phyloP scores from a whole-genome alignment of 2,113 vertebrate genomes.

The Camelus dromedarius region DNA sequence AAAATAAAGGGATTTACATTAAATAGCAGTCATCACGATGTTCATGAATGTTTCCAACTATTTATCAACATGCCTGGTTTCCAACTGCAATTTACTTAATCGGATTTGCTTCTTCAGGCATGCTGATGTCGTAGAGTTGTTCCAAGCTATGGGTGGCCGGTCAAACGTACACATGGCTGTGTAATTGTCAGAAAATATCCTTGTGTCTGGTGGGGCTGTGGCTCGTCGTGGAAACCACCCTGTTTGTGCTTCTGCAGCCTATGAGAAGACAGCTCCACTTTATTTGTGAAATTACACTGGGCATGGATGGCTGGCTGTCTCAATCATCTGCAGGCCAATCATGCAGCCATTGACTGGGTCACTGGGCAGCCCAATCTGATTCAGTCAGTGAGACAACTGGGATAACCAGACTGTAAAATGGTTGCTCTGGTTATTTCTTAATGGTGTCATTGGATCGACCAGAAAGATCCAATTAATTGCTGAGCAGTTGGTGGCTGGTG shows the following conservation, averaged over 20 bases:
- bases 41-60: slow-evolving; percentile 61
- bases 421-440: slow-evolving; percentile 74
- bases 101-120: slow-evolving; percentile 33
- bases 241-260: slow-evolving; percentile 67
- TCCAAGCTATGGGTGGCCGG: background rate
- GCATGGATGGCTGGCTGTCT: slow-evolving; percentile 67
- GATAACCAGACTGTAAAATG: slow-evolving; percentile 76
- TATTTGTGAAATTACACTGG: slow-evolving; percentile 74
- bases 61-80: slow-evolving; percentile 67
- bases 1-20: slow-evolving; percentile 50
- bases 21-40: slow-evolving; percentile 16
- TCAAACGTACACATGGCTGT: slow-evolving; percentile 46
- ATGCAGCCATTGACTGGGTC: slow-evolving; percentile 66
- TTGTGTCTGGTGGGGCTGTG: slow-evolving; percentile 15
- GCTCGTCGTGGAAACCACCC: slow-evolving; percentile 52
- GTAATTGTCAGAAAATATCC: slow-evolving; percentile 68
- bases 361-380: slow-evolving; percentile 67
- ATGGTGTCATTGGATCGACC: slow-evolving; percentile 65
- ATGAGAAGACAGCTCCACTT: slow-evolving; percentile 64
- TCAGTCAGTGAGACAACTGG: slow-evolving; percentile 64
- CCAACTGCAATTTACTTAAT: slow-evolving; percentile 69
- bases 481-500: slow-evolving; percentile 52
- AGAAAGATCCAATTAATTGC: slow-evolving; percentile 76
- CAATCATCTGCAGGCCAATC: slow-evolving; percentile 70
- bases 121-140: background rate